Percentiles rank a stretch among this genome's conserved stretches.
These are phyloP conservation scores for Menidia menidia DNA, from an alignment of 2,797 vertebrate species.

Conservation along the genomic window DNA sequence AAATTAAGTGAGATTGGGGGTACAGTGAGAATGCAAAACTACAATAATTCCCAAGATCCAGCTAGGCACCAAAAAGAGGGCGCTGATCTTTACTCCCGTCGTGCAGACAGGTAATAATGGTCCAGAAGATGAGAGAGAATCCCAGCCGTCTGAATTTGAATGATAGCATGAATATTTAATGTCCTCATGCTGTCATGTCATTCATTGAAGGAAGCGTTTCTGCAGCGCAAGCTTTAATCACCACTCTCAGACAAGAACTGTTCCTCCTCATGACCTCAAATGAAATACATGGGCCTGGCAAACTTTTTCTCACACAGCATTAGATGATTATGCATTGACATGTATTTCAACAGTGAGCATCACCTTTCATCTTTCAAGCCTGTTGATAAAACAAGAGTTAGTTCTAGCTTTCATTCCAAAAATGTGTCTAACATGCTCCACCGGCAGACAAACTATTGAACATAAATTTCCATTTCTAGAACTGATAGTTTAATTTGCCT, in stretches of 20 bases:
- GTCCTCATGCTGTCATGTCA: constrained; percentile 46
- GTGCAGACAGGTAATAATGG: constrained; percentile 43
- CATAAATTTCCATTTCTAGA: constrained; percentile 57
- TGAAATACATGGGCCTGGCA: constrained; percentile 27
- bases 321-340: constrained; percentile 2
- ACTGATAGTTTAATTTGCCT: constrained; percentile 63
- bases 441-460: constrained; percentile 30
- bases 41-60: not conserved
- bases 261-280: constrained; percentile 32
- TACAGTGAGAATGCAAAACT: not conserved
- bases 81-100: constrained; percentile 11
- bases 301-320: constrained; percentile 8
- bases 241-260: constrained; percentile 27
- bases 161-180: constrained; percentile 72
- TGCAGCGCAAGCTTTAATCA: constrained; percentile 32
- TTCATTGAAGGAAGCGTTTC: constrained; percentile 37
- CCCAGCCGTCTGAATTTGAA: constrained; percentile 54
- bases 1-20: constrained; percentile 15
- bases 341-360: not conserved
- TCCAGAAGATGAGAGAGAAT: constrained; percentile 44
- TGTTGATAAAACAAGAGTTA: constrained; percentile 10
- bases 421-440: too few species aligned
- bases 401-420: too few species aligned
- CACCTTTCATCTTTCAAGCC: constrained; percentile 31
- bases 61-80: constrained; percentile 20